Evolutionary conservation across 2,797 vertebrate genomes (phyloP), one percentile per base, ranked within the genome.

Genomic region (Propithecus deckenii): DNA sequence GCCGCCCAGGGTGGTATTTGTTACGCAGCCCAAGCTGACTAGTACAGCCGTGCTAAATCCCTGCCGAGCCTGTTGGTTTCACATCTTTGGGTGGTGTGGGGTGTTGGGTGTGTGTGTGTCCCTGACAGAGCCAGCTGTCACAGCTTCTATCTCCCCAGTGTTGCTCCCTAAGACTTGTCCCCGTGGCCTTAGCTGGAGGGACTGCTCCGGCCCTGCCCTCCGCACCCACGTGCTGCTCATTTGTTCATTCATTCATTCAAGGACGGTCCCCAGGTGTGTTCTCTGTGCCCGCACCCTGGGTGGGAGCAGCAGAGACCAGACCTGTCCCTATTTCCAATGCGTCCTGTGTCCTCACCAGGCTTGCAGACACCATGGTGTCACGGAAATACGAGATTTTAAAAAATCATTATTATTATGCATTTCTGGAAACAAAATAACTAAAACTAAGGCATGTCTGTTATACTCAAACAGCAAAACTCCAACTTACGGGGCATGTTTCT

Each of bases 191-290:
- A 14, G 20, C 52, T 15, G 28, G 20, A 61, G 28, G 32, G 6
- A 10, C 43, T 2, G 43, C 7, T 14, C 55, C 30, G 18, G 22
- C 28, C 50, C 4, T 6, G 50, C 38, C 35, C 59, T 2, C 17
- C 15, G 30, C 1, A 13, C 46, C 48, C 3, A 1, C 2, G 0
- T 0, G 14, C 2, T 12, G 22, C 7, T 43, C 30, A 12, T 2
- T 28, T 46, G 6, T 30, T 78, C 25, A 3, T 22, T 22, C 1
- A 6, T 52, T 52, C 35, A 43, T 5, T 18, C 3, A 7, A 35
- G 57, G 46, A 35, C 3, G 57, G 5, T 28, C 23, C 30, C 18
- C 0, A 0, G 0, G 8, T 2, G 28, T 48, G 32, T 4, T 0
- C 20, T 1, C 0, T 8, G 67, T 2, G 35, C 76, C 18, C 4